These are phyloP conservation scores for Tipula vernalis DNA, from an alignment of 2,888 invertebrate species.

Conservation along the genomic window DNA sequence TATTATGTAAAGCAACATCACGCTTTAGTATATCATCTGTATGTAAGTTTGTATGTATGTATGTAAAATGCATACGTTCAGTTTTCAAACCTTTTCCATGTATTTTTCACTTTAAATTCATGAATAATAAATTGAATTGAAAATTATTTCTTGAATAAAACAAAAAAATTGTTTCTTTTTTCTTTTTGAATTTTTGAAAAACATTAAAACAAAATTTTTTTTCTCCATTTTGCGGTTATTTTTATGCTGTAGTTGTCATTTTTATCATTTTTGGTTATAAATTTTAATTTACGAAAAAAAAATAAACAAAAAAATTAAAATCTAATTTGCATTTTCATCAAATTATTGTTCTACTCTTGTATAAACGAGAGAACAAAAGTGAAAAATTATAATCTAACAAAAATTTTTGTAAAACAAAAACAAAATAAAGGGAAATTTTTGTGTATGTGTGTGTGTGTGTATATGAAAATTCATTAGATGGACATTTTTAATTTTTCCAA, in stretches of 20 bases:
- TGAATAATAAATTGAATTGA: background rate
- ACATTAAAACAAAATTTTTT: background rate
- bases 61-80: background rate
- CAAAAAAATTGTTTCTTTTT: background rate
- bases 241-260: background rate
- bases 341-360: background rate
- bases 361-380: background rate
- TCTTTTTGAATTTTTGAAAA: background rate
- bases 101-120: background rate
- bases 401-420: background rate
- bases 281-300: background rate
- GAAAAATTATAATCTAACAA: background rate
- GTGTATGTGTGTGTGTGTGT: background rate
- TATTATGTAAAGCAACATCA: background rate
- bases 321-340: constrained; percentile 4
- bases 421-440: background rate
- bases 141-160: background rate
- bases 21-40: too few relatives aligned
- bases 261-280: background rate
- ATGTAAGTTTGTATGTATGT: background rate
- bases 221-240: background rate
- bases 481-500: background rate
- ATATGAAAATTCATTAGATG: background rate
- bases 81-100: background rate
- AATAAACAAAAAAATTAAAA: background rate